Evolutionary conservation across 1,140 invertebrate genomes (phyloP), one percentile per base, ranked within the genome.

Genomic region (Ceratina japonica): DNA sequence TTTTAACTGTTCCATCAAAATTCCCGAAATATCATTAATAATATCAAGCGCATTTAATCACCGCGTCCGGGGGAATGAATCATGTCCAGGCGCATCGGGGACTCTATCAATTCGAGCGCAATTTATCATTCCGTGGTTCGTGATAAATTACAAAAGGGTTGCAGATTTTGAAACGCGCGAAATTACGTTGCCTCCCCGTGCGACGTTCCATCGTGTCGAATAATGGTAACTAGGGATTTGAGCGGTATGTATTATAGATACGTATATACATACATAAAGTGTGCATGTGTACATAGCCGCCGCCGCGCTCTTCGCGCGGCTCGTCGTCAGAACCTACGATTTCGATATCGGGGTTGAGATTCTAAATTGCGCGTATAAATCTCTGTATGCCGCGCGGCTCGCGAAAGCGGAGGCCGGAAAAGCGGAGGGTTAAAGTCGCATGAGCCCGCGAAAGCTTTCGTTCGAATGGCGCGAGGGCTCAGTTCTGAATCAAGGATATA

Each of bases 401-500:
- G 44, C 49, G 59, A 37, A 15, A 59, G 37, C 65, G 5, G 27
- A 24, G 27, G 16, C 20, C n/a, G 51, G 69, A 7, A 58, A 63
- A 64, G 22, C 69, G 37, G 51, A 31, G 76, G 37, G 61, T 78
- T 74, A 73, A 64, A 58, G 69, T 79, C 76, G 24, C 52, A 4
- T 58, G 69, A 64, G 61, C 20, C 44, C 59, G 75, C 59, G 59
- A 64, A 64, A 73, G 59, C 69, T 61, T 31, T 58, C 31, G 15
- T 73, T 59, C 61, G 70, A 79, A 79, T 56, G 68, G 59, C 58
- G 76, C 65, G 52, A 75, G 66, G 10, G 37, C 72, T 70, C 59
- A 63, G 44, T 75, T 54, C 66, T 71, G 81, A 81, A 84, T 80
- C 79, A 83, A 76, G 72, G 63, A 83, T 79, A 62, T 84, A 83